phyloP scores from a whole-genome alignment of 2,888 invertebrate species.

The Hipparchia semele region DNA sequence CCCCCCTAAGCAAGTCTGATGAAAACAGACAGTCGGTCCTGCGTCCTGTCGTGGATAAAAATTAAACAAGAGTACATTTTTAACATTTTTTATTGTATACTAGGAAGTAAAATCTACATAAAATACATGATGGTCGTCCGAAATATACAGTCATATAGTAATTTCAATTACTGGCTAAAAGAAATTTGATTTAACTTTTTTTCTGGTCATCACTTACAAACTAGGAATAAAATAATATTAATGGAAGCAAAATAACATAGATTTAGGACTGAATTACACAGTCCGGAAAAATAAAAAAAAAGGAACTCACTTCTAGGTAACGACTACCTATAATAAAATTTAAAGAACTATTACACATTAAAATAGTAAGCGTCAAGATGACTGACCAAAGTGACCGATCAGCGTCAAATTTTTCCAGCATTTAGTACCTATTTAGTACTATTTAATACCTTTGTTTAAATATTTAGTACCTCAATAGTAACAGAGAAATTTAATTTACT shows the following conservation, averaged over 20 bases:
- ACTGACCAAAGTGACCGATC: too few species aligned
- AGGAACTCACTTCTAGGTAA: constrained; percentile 52
- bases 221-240: constrained; percentile 63
- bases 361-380: too few species aligned
- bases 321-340: constrained; percentile 38
- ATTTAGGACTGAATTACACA: constrained; percentile 46
- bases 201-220: constrained; percentile 61
- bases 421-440: too few species aligned
- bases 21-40: too few species aligned
- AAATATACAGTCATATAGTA: constrained; percentile 74
- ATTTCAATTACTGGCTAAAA: constrained; percentile 70
- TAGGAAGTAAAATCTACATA: constrained; percentile 60
- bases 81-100: constrained; percentile 58
- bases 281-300: constrained; percentile 49
- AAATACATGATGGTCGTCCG: constrained; percentile 75
- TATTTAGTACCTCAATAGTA: too few species aligned
- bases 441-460: too few species aligned
- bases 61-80: constrained; percentile 26
- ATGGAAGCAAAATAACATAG: constrained; percentile 69
- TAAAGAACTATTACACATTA: constrained; percentile 27
- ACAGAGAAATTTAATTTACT: too few species aligned
- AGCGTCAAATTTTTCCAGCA: too few species aligned
- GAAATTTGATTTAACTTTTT: constrained; percentile 68
- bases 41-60: neutral
- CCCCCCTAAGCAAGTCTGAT: too few species aligned